These are phyloP conservation scores for Parnassius mnemosyne DNA, from an alignment of 2,888 invertebrate species.

Conservation along the genomic window DNA sequence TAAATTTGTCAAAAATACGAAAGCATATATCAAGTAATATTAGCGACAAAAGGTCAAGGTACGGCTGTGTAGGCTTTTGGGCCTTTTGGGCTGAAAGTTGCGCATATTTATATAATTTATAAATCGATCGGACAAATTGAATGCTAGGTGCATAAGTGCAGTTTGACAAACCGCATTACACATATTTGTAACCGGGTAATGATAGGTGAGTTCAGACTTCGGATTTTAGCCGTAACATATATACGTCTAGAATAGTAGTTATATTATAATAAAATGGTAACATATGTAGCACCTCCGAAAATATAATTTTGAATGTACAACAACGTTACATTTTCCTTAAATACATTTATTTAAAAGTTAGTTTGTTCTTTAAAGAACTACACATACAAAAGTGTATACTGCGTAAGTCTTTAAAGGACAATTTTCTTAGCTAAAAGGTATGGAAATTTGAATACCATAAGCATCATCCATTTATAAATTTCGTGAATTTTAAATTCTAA, in stretches of 20 bases:
- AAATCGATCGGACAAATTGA: no score
- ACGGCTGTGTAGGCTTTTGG: no score
- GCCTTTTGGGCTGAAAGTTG: no score
- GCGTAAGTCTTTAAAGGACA: conserved; percentile 8
- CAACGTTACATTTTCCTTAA: conserved; percentile 34
- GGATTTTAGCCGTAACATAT: neutral
- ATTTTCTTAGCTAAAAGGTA: conserved; percentile 4
- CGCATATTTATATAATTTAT: no score
- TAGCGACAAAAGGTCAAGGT: no score
- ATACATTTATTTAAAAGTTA: conserved; percentile 36
- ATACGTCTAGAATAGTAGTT: conserved; percentile 47
- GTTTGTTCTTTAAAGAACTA: conserved; percentile 8
- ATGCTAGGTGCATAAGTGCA: no score
- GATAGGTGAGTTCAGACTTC: no score
- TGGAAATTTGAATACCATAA: neutral
- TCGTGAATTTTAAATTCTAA: neutral
- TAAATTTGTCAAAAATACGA: no score
- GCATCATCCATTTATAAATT: neutral
- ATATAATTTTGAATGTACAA: conserved; percentile 43
- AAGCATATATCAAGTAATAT: no score
- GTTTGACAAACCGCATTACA: no score
- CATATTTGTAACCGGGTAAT: no score
- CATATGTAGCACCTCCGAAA: conserved; percentile 64
- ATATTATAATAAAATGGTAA: conserved; percentile 60
- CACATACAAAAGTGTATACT: neutral